phyloP scores from a whole-genome alignment of 2,888 invertebrate genomes.

The Serrognathus titanus region DNA sequence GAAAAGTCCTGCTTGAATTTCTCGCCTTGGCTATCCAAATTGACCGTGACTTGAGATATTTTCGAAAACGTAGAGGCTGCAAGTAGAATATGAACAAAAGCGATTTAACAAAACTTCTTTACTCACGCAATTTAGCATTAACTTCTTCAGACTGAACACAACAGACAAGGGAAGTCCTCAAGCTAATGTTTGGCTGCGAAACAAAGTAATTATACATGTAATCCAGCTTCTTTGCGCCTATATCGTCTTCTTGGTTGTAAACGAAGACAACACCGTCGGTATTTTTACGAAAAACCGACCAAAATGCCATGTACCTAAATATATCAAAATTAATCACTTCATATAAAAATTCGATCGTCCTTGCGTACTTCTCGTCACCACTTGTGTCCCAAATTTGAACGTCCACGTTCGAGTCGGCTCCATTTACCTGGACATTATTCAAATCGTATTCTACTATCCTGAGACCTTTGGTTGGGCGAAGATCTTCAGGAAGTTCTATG shows the following conservation, averaged over 20 bases:
- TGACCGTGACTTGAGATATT: constrained; percentile 32
- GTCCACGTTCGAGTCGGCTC: constrained; percentile 28
- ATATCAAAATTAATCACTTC: background rate
- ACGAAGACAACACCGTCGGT: constrained; percentile 35
- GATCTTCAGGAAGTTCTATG: constrained; percentile 28
- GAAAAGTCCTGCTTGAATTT: constrained; percentile 34
- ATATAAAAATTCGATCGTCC: background rate
- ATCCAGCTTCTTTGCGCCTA: constrained; percentile 31
- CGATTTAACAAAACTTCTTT: background rate
- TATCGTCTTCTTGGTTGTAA: constrained; percentile 29
- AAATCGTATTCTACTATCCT: constrained; percentile 34
- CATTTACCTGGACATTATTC: constrained; percentile 28
- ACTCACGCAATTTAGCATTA: constrained; percentile 31
- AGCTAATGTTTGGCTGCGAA: constrained; percentile 29
- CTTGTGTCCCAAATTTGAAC: constrained; percentile 36
- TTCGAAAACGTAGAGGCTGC: constrained; percentile 32
- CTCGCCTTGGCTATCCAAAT: constrained; percentile 31
- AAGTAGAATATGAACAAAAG: constrained; percentile 6
- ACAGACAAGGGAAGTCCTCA: constrained; percentile 32
- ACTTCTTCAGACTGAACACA: constrained; percentile 24
- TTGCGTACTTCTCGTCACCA: constrained; percentile 33
- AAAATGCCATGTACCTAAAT: constrained; percentile 26
- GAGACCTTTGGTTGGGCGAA: constrained; percentile 29
- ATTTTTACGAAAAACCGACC: constrained; percentile 33
- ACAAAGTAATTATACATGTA: constrained; percentile 36